These are phyloP conservation scores for Leptopilina boulardi DNA, from an alignment of 1,140 invertebrate species.

Conservation along the genomic window DNA sequence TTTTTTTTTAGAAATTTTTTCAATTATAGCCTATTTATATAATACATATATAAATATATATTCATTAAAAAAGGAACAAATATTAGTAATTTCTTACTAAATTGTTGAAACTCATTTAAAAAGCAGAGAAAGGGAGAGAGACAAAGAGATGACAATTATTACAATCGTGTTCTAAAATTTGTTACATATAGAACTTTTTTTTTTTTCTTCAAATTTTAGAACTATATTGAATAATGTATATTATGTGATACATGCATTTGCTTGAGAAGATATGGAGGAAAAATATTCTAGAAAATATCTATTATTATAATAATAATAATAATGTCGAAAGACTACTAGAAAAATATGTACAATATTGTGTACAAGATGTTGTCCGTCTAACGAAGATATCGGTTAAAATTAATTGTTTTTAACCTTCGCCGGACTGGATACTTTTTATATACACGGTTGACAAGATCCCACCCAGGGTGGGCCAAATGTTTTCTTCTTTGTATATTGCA, in stretches of 20 bases:
- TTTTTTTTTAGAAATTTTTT: no score
- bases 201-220: constrained; percentile 23
- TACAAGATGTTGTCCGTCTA: constrained; percentile 41
- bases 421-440: no score
- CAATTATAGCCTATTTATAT: no score
- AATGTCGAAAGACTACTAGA: constrained; percentile 46
- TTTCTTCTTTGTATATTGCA: no score
- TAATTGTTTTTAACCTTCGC: no score
- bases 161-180: background rate
- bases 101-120: background rate
- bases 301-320: no score
- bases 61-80: no score
- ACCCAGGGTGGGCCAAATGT: no score
- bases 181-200: background rate
- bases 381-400: constrained; percentile 34
- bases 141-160: background rate
- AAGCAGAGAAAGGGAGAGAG: background rate
- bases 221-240: background rate
- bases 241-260: constrained; percentile 10
- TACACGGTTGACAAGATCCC: no score
- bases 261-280: constrained; percentile 7
- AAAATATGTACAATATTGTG: constrained; percentile 44
- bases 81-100: no score
- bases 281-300: background rate
- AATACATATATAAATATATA: no score